These are phyloP conservation scores for Myotis pilosus DNA, from an alignment of 2,797 vertebrate genomes.

Conservation along the genomic window DNA sequence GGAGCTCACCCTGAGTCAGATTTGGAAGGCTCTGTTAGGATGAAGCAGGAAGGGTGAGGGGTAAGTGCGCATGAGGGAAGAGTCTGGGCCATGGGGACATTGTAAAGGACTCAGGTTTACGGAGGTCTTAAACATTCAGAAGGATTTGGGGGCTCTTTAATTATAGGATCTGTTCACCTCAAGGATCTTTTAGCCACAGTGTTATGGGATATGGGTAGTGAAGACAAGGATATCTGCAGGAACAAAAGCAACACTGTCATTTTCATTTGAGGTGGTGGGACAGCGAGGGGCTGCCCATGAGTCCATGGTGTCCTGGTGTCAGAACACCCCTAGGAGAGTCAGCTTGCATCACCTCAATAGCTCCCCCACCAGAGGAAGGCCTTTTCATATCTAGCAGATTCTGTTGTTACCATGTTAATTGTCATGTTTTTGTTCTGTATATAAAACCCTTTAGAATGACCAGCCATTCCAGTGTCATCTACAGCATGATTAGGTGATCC, in stretches of 20 bases:
- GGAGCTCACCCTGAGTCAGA: not conserved
- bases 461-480: not conserved
- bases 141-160: not conserved
- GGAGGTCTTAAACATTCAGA: not conserved
- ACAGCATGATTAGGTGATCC: too few relatives aligned
- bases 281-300: not conserved
- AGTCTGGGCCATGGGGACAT: not conserved
- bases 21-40: not conserved
- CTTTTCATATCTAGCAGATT: not conserved
- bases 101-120: not conserved
- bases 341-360: not conserved
- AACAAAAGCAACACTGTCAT: not conserved
- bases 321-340: not conserved
- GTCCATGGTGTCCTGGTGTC: not conserved
- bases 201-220: not conserved
- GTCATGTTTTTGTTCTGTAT: not conserved
- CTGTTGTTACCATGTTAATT: not conserved
- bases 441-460: not conserved
- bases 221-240: not conserved
- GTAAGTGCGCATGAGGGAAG: not conserved
- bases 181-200: not conserved
- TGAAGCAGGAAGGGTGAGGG: too few relatives aligned
- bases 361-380: not conserved
- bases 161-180: not conserved
- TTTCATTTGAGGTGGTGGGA: not conserved